phyloP scores from a whole-genome alignment of 2,797 vertebrate species.

The Propithecus deckenii region DNA sequence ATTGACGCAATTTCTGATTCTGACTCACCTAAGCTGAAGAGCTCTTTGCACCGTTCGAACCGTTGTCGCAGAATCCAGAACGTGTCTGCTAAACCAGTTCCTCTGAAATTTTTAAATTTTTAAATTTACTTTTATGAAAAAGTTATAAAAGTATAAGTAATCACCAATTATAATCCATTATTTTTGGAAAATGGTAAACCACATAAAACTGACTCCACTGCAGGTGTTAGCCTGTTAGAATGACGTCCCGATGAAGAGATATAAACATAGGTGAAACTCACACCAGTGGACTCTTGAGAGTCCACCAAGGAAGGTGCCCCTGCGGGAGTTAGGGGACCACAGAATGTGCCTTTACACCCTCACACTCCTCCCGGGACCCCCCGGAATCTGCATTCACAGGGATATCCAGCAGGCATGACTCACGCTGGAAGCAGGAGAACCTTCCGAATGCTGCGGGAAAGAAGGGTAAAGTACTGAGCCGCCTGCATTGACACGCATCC shows the following conservation, averaged over 20 bases:
- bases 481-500: background rate
- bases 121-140: background rate
- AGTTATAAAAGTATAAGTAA: background rate
- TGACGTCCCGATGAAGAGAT: background rate
- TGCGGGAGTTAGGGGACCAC: too few relatives aligned
- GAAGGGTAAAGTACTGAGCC: background rate
- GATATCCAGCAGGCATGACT: too few relatives aligned
- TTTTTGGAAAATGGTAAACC: background rate
- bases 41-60: too few relatives aligned
- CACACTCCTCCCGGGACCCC: background rate
- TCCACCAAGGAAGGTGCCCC: rapidly evolving
- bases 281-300: background rate
- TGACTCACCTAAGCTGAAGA: background rate
- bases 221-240: background rate
- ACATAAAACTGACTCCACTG: background rate
- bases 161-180: background rate
- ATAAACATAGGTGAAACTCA: background rate
- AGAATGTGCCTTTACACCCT: background rate
- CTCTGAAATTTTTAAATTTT: background rate
- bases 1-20: background rate
- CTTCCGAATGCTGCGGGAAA: background rate
- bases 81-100: background rate
- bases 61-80: background rate
- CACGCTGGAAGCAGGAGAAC: background rate
- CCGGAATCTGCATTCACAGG: background rate